Conservation (phyloP, 2,888 invertebrate genomes). For the Chaetogeoica ovagalla region DNA sequence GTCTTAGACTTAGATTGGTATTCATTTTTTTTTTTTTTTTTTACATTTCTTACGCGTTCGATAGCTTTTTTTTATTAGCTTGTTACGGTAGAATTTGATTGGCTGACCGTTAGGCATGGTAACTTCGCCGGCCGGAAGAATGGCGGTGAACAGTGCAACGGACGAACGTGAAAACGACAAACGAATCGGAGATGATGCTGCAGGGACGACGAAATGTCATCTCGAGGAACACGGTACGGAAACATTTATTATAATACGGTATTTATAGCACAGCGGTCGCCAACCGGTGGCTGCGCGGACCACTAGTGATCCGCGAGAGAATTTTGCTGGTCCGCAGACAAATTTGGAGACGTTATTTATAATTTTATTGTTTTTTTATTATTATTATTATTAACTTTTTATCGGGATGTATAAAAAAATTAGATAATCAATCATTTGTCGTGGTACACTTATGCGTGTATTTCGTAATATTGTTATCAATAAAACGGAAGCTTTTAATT, state of each 20-base stretch:
- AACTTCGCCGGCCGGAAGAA: slow-evolving; percentile 28
- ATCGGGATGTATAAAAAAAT: no score
- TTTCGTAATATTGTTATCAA: no score
- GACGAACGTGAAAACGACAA: slow-evolving; percentile 11
- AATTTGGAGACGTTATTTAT: no score
- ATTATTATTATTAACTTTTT: no score
- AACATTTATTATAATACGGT: not conserved
- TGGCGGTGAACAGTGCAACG: slow-evolving; percentile 5
- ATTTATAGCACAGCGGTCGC: no score
- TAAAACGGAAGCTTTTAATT: no score
- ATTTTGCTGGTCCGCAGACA: no score
- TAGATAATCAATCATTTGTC: no score
- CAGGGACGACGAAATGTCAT: slow-evolving; percentile 6
- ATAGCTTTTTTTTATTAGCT: slow-evolving; percentile 53
- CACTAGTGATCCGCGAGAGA: no score
- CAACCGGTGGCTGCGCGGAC: no score
- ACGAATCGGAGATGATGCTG: slow-evolving; percentile 28
- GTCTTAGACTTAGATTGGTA: not conserved
- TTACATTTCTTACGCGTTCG: slow-evolving; percentile 39
- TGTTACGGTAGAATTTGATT: slow-evolving; percentile 52
- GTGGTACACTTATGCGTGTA: no score
- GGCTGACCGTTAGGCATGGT: slow-evolving; percentile 53
- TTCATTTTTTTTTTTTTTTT: slow-evolving; percentile 6
- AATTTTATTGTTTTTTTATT: no score
- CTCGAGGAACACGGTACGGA: slow-evolving; percentile 37